These are phyloP conservation scores for Schizothorax lantsangensis DNA, from an alignment of 2,797 vertebrate species.

Conservation along the genomic window DNA sequence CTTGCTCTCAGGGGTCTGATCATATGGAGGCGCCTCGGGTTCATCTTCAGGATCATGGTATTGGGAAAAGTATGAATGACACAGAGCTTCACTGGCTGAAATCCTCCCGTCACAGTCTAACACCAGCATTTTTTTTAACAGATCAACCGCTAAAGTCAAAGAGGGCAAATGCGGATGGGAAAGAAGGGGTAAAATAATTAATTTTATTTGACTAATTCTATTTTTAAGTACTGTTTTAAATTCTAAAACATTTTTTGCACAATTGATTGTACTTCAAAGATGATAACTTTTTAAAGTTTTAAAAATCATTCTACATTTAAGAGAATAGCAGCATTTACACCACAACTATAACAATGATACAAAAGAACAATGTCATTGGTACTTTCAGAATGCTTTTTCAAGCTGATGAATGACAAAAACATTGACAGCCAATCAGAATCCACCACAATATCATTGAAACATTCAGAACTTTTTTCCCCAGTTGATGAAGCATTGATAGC, in stretches of 20 bases:
- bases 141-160: conserved; percentile 84
- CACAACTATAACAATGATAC: not conserved
- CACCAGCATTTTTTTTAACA: conserved; percentile 94
- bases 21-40: conserved; percentile 90
- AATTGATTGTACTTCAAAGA: not conserved
- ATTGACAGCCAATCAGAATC: not conserved
- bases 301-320: not conserved
- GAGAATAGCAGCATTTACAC: not conserved
- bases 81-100: conserved; percentile 89
- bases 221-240: not conserved
- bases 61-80: conserved; percentile 95
- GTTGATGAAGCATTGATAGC: not conserved
- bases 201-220: not conserved
- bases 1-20: conserved; percentile 92
- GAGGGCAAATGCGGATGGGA: not conserved
- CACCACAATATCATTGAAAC: not conserved
- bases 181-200: not conserved
- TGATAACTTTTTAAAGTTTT: not conserved
- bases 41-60: conserved; percentile 97
- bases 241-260: not conserved
- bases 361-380: not conserved
- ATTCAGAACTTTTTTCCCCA: not conserved
- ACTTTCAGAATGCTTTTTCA: not conserved
- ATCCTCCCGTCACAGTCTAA: conserved; percentile 95
- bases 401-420: not conserved